Conservation (phyloP, 1,140 invertebrate species). For the Drosophila grimshawi region DNA sequence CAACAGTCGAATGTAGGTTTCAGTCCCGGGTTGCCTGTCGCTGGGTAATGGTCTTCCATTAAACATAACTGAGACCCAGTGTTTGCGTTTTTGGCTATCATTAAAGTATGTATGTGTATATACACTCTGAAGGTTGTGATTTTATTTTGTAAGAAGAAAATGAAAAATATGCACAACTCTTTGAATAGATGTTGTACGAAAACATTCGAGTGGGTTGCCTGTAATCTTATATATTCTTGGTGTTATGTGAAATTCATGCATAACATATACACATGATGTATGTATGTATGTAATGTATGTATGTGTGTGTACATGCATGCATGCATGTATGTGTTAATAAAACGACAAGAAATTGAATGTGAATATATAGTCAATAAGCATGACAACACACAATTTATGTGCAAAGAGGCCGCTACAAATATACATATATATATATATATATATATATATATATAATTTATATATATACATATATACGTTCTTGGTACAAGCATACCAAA, state of each 20-base stretch:
- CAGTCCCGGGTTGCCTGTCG: conserved; percentile 61
- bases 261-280: neutral
- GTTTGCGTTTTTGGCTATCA: conserved; percentile 40
- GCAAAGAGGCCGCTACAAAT: neutral
- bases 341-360: neutral
- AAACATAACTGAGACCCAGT: conserved; percentile 37
- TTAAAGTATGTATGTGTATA: conserved; percentile 38
- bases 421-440: conserved; percentile 10
- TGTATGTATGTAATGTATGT: neutral
- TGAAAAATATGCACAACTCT: conserved; percentile 1
- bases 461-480: conserved; percentile 1
- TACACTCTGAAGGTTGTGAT: conserved; percentile 36
- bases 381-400: conserved; percentile 4
- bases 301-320: neutral
- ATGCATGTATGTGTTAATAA: neutral
- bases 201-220: neutral
- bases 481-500: neutral
- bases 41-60: conserved; percentile 59
- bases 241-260: neutral
- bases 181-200: neutral
- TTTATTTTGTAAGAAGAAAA: conserved; percentile 26
- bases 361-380: neutral
- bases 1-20: conserved; percentile 44
- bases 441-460: neutral
- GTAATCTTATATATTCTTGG: neutral